phyloP scores from a whole-genome alignment of 1,140 invertebrate species.

The Caenorhabditis brenneri region DNA sequence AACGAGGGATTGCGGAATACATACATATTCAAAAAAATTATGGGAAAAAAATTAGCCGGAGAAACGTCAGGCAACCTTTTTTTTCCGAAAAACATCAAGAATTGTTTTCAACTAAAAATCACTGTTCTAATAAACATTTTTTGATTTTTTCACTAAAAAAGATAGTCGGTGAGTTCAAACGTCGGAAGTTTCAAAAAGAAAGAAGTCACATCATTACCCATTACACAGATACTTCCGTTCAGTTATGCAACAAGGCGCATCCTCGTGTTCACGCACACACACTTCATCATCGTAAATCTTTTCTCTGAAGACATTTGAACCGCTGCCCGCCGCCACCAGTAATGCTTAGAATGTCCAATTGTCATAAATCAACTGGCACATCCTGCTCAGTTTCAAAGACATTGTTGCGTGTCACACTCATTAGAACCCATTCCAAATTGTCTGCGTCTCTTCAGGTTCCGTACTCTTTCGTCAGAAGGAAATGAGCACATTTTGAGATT shows the following conservation, averaged over 20 bases:
- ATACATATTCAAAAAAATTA: too few species aligned
- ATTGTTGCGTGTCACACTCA: slow-evolving; percentile 35
- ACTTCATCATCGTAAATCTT: slow-evolving; percentile 13
- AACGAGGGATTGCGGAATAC: too few species aligned
- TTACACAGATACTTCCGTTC: not conserved
- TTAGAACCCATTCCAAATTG: not conserved
- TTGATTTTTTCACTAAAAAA: not conserved
- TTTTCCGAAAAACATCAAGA: too few species aligned
- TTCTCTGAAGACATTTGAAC: not conserved
- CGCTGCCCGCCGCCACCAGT: not conserved
- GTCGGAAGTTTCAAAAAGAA: not conserved
- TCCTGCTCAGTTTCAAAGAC: slow-evolving; percentile 28
- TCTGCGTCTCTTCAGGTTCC: not conserved
- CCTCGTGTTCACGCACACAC: slow-evolving; percentile 3
- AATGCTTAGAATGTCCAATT: slow-evolving; percentile 14
- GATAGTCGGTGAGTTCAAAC: not conserved
- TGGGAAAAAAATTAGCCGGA: too few species aligned
- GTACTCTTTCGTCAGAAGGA: not conserved
- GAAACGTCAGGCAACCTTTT: too few species aligned
- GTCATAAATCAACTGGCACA: slow-evolving; percentile 25
- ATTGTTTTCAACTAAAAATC: too few species aligned
- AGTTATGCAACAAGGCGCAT: not conserved
- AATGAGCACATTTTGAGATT: slow-evolving; percentile 37
- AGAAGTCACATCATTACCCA: not conserved
- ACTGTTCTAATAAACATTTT: too few species aligned